phyloP scores from a whole-genome alignment of 2,888 invertebrate species.

The Epistrophe grossulariae region DNA sequence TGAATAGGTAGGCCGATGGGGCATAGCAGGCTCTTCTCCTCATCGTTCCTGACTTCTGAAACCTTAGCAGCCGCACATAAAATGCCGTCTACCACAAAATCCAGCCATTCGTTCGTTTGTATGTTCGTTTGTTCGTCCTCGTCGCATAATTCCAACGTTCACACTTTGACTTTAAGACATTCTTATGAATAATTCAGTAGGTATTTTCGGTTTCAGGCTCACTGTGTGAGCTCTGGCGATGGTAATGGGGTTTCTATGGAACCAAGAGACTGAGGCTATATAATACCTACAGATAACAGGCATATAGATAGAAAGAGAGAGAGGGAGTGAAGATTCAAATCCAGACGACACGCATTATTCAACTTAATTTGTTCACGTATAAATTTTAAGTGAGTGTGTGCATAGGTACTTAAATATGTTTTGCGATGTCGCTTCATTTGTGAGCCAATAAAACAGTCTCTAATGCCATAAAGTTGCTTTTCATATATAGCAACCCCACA shows the following conservation, averaged over 20 bases:
- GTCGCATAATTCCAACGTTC: constrained; percentile 71
- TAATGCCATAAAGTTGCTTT: constrained; percentile 29
- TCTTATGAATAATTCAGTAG: constrained; percentile 74
- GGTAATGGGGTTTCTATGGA: not conserved
- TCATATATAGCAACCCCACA: not conserved
- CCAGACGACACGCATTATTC: constrained; percentile 73
- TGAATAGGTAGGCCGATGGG: constrained; percentile 37
- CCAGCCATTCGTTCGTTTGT: not conserved
- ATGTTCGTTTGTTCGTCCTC: constrained; percentile 20
- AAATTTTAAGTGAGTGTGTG: constrained; percentile 47
- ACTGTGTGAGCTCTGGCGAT: not conserved
- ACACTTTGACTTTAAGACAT: constrained; percentile 76
- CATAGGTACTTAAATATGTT: constrained; percentile 63
- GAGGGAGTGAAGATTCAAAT: constrained; percentile 55
- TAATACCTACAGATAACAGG: constrained; percentile 54
- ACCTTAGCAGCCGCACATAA: constrained; percentile 46
- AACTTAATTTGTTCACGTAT: constrained; percentile 67
- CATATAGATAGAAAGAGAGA: not conserved
- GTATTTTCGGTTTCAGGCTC: constrained; percentile 47
- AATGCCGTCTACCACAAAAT: constrained; percentile 58
- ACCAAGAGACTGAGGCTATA: not conserved
- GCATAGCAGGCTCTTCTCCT: not conserved
- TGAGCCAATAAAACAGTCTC: constrained; percentile 67
- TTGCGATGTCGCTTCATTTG: constrained; percentile 71
- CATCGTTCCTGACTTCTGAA: constrained; percentile 14